Percentiles rank a stretch among this genome's conserved stretches.
These are phyloP conservation scores for Naso thynnoides DNA, from an alignment of 2,797 vertebrate genomes.

Conservation along the genomic window DNA sequence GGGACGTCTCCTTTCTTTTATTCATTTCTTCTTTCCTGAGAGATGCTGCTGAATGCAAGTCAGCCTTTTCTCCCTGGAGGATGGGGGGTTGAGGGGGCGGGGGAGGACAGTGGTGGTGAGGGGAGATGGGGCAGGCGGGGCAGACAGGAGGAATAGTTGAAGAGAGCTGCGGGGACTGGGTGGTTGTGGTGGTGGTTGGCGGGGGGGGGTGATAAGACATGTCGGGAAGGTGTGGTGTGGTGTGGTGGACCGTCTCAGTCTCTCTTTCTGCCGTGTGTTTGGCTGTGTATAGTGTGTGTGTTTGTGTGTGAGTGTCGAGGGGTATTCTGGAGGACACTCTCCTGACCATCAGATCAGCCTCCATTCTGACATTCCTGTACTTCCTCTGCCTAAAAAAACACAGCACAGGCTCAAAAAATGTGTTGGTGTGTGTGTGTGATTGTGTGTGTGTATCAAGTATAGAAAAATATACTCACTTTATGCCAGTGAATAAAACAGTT, in stretches of 20 bases:
- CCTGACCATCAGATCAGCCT: conserved; percentile 81
- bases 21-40: conserved; percentile 83
- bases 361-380: conserved; percentile 81
- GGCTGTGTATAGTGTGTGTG: conserved; percentile 45
- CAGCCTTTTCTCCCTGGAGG: conserved; percentile 79
- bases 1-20: conserved; percentile 86
- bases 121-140: not conserved
- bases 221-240: conserved; percentile 68
- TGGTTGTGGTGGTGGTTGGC: conserved; percentile 12
- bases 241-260: conserved; percentile 55
- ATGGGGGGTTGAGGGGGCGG: conserved; percentile 4
- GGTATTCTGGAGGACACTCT: conserved; percentile 78
- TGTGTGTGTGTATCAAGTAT: conserved; percentile 1
- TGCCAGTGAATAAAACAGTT: conserved; percentile 27
- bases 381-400: conserved; percentile 66
- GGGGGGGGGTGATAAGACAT: conserved; percentile 61
- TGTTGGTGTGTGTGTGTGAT: conserved; percentile 8
- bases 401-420: conserved; percentile 53
- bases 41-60: conserved; percentile 84
- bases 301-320: conserved; percentile 44
- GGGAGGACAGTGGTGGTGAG: conserved; percentile 50
- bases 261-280: conserved; percentile 61
- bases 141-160: conserved; percentile 49
- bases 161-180: conserved; percentile 49
- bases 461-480: conserved; percentile 24